phyloP scores from a whole-genome alignment of 1,140 invertebrate species.

The Sitophilus oryzae region DNA sequence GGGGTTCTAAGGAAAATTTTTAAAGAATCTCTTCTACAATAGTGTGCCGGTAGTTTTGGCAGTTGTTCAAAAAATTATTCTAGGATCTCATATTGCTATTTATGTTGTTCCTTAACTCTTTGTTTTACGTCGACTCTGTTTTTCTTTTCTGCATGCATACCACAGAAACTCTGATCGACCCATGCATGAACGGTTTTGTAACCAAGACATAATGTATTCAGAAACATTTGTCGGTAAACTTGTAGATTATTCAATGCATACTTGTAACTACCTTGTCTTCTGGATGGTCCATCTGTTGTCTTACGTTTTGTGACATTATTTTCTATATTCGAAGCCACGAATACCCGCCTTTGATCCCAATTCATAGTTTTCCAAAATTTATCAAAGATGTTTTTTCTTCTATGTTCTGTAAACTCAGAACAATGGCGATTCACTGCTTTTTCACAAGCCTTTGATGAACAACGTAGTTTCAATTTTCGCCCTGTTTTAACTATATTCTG shows the following conservation, averaged over 20 bases:
- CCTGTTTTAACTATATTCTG: neutral
- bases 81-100: neutral
- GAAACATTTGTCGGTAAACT: neutral
- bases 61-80: slow-evolving; percentile 4
- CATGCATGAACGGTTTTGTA: neutral
- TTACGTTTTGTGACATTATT: neutral
- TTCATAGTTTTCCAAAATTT: slow-evolving; percentile 1
- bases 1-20: slow-evolving; percentile 1
- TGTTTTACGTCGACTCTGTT: no score
- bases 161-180: neutral
- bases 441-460: neutral
- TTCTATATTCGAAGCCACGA: neutral
- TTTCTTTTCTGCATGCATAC: neutral
- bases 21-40: neutral
- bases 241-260: neutral
- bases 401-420: neutral
- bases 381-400: neutral
- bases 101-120: neutral
- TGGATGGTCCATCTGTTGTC: neutral
- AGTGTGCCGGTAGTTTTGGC: slow-evolving; percentile 6
- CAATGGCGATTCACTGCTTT: neutral
- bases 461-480: neutral
- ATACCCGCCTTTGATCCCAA: neutral
- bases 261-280: slow-evolving; percentile 1
- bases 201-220: neutral